These are phyloP conservation scores for Fregetta grallaria DNA, from an alignment of 2,113 vertebrate genomes.

Conservation along the genomic window DNA sequence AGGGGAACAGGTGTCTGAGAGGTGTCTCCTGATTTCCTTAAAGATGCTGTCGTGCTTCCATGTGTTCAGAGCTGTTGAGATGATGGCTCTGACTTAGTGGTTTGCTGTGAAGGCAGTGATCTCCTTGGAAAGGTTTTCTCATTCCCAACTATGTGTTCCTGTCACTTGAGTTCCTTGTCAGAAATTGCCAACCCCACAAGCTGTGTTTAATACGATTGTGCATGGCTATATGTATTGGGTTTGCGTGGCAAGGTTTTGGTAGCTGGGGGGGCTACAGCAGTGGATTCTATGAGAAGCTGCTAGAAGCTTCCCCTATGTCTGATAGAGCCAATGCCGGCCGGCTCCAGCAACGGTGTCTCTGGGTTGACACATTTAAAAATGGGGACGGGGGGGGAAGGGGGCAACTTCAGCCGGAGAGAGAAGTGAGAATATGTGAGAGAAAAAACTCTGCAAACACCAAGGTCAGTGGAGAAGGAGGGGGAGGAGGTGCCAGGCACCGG, in stretches of 20 bases:
- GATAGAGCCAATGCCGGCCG: not conserved
- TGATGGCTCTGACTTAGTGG: not conserved
- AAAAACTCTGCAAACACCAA: not conserved
- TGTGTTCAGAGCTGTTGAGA: not conserved
- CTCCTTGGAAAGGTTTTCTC: not conserved
- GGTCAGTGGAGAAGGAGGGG: not conserved
- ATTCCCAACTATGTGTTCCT: not conserved
- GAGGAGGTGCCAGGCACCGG: not conserved
- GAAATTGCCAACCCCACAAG: not conserved
- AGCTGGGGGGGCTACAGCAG: not conserved
- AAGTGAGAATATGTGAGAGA: not conserved
- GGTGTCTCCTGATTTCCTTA: not conserved
- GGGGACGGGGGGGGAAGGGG: too few relatives aligned
- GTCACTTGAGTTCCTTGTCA: not conserved
- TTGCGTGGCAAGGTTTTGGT: not conserved
- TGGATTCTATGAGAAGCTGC: not conserved
- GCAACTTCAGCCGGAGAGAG: not conserved
- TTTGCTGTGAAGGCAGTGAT: not conserved
- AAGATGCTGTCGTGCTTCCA: not conserved
- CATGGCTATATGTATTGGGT: not conserved
- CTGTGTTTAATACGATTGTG: not conserved
- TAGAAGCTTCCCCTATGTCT: not conserved
- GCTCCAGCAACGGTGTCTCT: accelerated
- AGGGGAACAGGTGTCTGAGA: not conserved
- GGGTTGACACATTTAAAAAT: not conserved